A percentile compares a stretch with the other conserved stretches of the same genome.
Evolutionary conservation across 2,113 vertebrate genomes (phyloP).

Genomic region (Myxocyprinus asiaticus): DNA sequence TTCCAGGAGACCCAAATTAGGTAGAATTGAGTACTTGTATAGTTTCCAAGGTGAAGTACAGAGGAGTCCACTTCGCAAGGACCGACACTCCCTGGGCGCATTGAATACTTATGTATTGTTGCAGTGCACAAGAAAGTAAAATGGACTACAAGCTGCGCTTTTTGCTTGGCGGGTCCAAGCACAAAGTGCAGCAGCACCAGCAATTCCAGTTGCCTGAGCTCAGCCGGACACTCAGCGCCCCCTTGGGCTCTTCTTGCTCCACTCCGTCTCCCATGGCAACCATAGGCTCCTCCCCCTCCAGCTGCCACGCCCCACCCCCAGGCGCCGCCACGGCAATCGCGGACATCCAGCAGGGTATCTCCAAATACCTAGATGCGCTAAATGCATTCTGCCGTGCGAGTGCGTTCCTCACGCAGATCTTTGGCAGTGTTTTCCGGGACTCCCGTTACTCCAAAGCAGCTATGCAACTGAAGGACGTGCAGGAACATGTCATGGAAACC

Average conservation of each 20-base stretch:
- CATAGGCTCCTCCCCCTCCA: constrained; percentile 57
- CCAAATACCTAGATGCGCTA: constrained; percentile 96
- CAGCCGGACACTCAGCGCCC: constrained; percentile 89
- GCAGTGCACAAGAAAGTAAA: constrained; percentile 97
- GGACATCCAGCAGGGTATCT: constrained; percentile 99
- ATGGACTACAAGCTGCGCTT: constrained; percentile 99
- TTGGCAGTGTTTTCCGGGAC: constrained; percentile 96
- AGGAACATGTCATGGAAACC: constrained; percentile 98
- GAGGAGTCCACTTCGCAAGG: background rate
- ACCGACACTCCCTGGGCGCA: constrained; percentile 63
- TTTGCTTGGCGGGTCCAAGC: constrained; percentile 99
- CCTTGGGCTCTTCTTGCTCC: constrained; percentile 81
- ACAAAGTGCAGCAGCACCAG: constrained; percentile 96
- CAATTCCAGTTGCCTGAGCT: constrained; percentile 94
- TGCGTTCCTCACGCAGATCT: constrained; percentile 96
- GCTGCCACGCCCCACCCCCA: constrained; percentile 77
- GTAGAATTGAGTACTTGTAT: constrained; percentile 17
- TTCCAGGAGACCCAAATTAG: constrained; percentile 62
- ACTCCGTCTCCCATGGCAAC: constrained; percentile 76
- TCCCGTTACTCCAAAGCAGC: constrained; percentile 98
- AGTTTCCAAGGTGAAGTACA: background rate
- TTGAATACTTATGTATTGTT: constrained; percentile 95
- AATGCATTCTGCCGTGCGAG: constrained; percentile 97
- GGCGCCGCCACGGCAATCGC: constrained; percentile 86
- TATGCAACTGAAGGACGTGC: constrained; percentile 98